A percentile compares a stretch with the other conserved stretches of the same genome.
phyloP scores from a whole-genome alignment of 2,113 vertebrate genomes.

The mouse (Mus musculus) region DNA sequence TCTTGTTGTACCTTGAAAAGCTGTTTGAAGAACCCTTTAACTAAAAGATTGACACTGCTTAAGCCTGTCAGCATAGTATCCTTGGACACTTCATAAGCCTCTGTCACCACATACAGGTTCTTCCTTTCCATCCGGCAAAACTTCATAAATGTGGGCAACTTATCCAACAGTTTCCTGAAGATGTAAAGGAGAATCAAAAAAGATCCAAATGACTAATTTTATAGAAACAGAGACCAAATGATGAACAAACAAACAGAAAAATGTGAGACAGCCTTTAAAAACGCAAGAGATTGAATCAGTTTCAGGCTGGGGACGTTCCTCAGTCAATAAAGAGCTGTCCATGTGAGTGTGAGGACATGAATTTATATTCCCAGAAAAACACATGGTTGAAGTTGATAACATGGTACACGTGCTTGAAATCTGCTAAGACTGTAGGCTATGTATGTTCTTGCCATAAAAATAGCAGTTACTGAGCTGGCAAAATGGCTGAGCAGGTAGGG shows the following conservation, averaged over 20 bases:
- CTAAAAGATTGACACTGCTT: fast-evolving
- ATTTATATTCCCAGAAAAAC: background rate
- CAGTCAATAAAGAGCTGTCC: no score
- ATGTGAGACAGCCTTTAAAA: background rate
- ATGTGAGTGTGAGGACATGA: background rate
- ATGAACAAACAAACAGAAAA: background rate
- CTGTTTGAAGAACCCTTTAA: background rate
- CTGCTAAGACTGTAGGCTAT: background rate
- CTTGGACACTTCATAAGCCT: background rate
- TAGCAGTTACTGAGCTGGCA: background rate
- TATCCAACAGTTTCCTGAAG: background rate
- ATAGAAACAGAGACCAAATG: background rate
- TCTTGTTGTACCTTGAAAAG: conserved; percentile 18
- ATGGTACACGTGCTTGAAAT: background rate
- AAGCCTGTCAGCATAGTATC: fast-evolving
- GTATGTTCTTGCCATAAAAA: background rate
- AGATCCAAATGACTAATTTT: background rate
- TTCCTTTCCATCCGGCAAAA: background rate
- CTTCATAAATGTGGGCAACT: background rate
- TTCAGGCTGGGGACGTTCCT: background rate
- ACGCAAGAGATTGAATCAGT: background rate
- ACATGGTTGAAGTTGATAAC: background rate
- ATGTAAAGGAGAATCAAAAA: background rate
- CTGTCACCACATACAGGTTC: conserved; percentile 67
- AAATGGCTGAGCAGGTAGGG: background rate